Evolutionary conservation across 2,888 invertebrate species (phyloP).

Genomic region (Sphaerophoria rueppellii): DNA sequence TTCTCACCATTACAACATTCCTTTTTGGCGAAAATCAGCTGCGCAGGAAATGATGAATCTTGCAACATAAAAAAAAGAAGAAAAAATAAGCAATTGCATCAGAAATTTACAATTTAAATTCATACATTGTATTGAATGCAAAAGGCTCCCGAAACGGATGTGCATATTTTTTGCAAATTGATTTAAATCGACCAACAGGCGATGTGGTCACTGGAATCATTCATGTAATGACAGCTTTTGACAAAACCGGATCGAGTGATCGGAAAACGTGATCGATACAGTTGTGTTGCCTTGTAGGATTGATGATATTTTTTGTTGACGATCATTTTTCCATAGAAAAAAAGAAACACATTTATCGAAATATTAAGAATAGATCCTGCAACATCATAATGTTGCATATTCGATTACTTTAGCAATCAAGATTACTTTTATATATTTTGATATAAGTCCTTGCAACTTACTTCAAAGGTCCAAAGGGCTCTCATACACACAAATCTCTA

Average conservation of each 20-base stretch:
- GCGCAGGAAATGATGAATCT: conserved; percentile 56
- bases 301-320: too few species aligned
- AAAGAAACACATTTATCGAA: too few species aligned
- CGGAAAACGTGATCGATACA: too few species aligned
- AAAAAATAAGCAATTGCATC: background rate
- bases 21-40: conserved; percentile 9
- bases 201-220: background rate
- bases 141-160: conserved; percentile 16
- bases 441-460: too few species aligned
- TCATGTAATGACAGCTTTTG: background rate
- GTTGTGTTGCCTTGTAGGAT: too few species aligned
- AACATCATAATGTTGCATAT: too few species aligned
- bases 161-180: conserved; percentile 7
- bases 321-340: too few species aligned
- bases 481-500: too few species aligned
- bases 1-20: background rate
- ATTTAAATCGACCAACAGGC: background rate
- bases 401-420: too few species aligned
- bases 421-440: too few species aligned
- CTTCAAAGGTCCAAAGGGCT: too few species aligned
- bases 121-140: conserved; percentile 14
- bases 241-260: background rate
- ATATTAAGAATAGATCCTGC: too few species aligned
- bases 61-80: conserved; percentile 3
- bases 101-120: conserved; percentile 1